phyloP scores from a whole-genome alignment of 92 coral and sea anemone genomes.

The Actinostola sp. region DNA sequence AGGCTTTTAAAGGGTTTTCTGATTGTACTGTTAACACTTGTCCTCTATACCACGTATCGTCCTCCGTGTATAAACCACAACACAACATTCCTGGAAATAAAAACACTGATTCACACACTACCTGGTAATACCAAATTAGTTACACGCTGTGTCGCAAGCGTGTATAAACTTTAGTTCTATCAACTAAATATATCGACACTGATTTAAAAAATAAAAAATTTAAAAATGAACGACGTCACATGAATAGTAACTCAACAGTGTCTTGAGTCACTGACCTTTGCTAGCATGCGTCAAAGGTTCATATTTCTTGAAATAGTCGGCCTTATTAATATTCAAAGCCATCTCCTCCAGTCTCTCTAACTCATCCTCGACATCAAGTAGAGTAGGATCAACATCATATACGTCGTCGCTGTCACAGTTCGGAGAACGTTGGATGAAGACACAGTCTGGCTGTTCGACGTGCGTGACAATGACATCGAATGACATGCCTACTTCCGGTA shows the following conservation, averaged over 20 bases:
- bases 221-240: too few species aligned
- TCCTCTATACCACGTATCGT: slow-evolving; percentile 96
- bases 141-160: too few species aligned
- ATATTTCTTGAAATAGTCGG: slow-evolving; percentile 74
- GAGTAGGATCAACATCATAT: slow-evolving; percentile 80
- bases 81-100: slow-evolving; percentile 76
- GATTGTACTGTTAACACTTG: slow-evolving; percentile 67
- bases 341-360: slow-evolving; percentile 70
- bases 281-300: slow-evolving; percentile 69
- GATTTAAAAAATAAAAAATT: too few species aligned
- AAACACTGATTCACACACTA: too few species aligned
- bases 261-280: slow-evolving; percentile 38
- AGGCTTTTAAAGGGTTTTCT: slow-evolving; percentile 69
- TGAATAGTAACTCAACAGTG: too few species aligned
- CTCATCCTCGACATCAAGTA: slow-evolving; percentile 67
- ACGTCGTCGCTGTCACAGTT: slow-evolving; percentile 63
- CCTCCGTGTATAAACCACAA: slow-evolving; percentile 89
- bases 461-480: slow-evolving; percentile 96
- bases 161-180: too few species aligned
- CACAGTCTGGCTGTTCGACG: slow-evolving; percentile 76
- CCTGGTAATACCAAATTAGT: too few species aligned
- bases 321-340: slow-evolving; percentile 69
- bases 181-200: too few species aligned
- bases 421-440: slow-evolving; percentile 85
- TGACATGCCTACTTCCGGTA: slow-evolving; percentile 75